Evolutionary conservation across 2,113 vertebrate species (phyloP).

Genomic region (Acrocephalus arundinaceus): DNA sequence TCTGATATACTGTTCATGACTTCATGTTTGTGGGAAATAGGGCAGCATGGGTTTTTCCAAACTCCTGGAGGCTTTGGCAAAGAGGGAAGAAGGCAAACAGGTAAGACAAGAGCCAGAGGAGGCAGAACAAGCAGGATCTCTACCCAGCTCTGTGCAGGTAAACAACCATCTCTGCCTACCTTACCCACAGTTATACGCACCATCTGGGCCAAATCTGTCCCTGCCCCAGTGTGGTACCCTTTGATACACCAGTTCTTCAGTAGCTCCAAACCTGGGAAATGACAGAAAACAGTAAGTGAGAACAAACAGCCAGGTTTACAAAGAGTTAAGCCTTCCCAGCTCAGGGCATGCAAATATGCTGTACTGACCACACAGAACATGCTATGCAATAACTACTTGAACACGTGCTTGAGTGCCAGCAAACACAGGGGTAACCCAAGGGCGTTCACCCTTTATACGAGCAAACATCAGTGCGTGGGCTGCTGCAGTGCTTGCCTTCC

Average conservation of each 20-base stretch:
- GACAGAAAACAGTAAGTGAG: background rate
- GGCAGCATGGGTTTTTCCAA: background rate
- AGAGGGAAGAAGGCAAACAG: background rate
- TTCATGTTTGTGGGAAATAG: background rate
- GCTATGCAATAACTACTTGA: background rate
- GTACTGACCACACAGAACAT: background rate
- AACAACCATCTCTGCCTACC: background rate
- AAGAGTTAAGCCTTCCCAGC: background rate
- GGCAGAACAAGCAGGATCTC: background rate
- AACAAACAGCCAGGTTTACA: background rate
- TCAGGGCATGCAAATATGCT: background rate
- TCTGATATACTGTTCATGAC: background rate
- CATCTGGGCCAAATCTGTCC: constrained; percentile 55
- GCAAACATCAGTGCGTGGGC: background rate
- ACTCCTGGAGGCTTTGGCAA: background rate
- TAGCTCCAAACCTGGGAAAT: constrained; percentile 73
- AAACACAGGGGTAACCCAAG: constrained; percentile 29
- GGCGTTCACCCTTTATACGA: constrained; percentile 37
- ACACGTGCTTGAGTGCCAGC: background rate
- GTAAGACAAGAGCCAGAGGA: background rate
- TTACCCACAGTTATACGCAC: constrained; percentile 56
- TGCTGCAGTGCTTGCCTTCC: background rate
- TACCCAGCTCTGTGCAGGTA: background rate
- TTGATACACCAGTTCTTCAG: constrained; percentile 78
- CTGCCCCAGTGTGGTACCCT: constrained; percentile 71